Conservation (phyloP, 1,140 invertebrate species). For the Saccostrea glomerata region DNA sequence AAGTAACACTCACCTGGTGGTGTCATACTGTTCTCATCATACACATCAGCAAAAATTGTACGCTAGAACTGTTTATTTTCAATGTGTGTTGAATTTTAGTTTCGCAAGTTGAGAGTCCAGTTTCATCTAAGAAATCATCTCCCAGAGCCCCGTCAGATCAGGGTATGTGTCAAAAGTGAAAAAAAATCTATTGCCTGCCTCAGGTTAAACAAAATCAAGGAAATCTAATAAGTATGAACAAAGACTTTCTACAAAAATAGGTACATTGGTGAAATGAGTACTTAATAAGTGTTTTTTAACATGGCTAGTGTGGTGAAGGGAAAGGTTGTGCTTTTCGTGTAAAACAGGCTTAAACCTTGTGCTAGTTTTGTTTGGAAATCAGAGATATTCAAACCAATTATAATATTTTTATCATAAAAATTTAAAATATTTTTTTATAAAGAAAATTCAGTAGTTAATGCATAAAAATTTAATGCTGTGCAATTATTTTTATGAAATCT, state of each 20-base stretch:
- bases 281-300: background rate
- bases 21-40: too few species aligned
- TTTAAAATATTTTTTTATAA: too few species aligned
- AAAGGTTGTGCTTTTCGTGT: background rate
- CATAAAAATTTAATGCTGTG: too few species aligned
- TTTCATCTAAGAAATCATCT: background rate
- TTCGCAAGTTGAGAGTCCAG: background rate
- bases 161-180: background rate
- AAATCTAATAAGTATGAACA: background rate
- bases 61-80: background rate
- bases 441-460: too few species aligned
- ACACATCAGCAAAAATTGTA: background rate
- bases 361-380: too few species aligned
- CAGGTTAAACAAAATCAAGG: background rate
- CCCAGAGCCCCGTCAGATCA: slow-evolving; percentile 8
- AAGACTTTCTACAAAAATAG: background rate
- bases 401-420: too few species aligned
- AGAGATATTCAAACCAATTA: too few species aligned
- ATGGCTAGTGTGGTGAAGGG: background rate
- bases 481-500: too few species aligned
- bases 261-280: background rate
- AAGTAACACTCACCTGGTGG: background rate
- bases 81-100: background rate
- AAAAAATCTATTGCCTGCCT: background rate
- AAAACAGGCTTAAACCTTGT: background rate